A percentile compares a stretch with the other conserved stretches of the same genome.
These are phyloP conservation scores for Euspilapteryx auroguttella DNA, from an alignment of 2,888 invertebrate genomes.

Conservation along the genomic window DNA sequence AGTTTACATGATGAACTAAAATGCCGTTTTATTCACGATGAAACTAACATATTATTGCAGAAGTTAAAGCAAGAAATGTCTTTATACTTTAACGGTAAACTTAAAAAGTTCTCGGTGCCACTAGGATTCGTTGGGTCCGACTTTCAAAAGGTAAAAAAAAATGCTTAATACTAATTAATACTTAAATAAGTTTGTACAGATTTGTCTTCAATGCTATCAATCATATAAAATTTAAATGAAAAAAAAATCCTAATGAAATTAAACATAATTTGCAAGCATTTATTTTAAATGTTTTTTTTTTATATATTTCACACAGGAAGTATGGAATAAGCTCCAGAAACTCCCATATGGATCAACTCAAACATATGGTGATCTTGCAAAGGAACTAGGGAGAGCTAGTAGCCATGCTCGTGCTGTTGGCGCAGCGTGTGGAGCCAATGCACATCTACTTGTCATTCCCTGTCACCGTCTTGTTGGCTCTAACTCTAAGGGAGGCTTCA, in stretches of 20 bases:
- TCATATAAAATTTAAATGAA: neutral
- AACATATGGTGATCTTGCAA: constrained; percentile 36
- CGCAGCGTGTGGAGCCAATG: constrained; percentile 40
- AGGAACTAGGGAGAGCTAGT: constrained; percentile 24
- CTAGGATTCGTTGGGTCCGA: constrained; percentile 36
- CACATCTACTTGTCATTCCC: constrained; percentile 32
- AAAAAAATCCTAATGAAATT: no score
- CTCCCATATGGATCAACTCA: constrained; percentile 35
- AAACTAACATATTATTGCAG: constrained; percentile 17
- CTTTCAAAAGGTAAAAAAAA: constrained; percentile 44
- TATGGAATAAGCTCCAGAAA: constrained; percentile 33
- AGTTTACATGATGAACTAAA: constrained; percentile 15
- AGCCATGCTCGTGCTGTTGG: constrained; percentile 40
- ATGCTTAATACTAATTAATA: no score
- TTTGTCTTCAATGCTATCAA: neutral
- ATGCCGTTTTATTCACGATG: constrained; percentile 17
- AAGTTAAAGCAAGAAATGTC: constrained; percentile 8
- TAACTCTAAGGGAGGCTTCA: constrained; percentile 46
- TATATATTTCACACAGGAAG: constrained; percentile 24
- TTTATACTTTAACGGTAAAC: constrained; percentile 12
- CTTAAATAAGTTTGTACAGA: neutral
- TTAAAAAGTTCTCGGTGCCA: constrained; percentile 29
- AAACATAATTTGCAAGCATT: no score
- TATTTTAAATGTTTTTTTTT: no score
- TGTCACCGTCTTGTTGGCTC: constrained; percentile 39